Base-by-base conservation (phyloP, 2,797 vertebrate genomes). In the Peromyscus eremicus region DNA sequence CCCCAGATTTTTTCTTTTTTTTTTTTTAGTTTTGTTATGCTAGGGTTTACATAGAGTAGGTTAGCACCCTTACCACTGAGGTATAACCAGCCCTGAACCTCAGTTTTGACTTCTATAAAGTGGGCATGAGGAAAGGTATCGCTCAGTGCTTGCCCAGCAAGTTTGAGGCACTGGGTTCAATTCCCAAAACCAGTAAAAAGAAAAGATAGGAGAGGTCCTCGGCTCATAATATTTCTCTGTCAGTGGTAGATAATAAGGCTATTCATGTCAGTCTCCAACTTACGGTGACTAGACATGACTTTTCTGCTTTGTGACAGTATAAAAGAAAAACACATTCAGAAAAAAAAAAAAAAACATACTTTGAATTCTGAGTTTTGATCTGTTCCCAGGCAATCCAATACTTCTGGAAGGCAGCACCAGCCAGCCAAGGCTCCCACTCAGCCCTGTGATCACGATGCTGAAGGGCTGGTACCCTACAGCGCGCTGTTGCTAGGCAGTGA, bases 21-120 rank as follows among this genome's bases (percentile, higher is more conserved):
- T n/a, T 55, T 80, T 13, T 40, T 10, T n/a, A n/a, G 4, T 6
- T 60, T 73, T 60, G 29, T 6, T 14, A 40, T 43, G 27, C 29
- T 55, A 0, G 66, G 66, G 7, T 23, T 29, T 70, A 10, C 1
- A 46, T 5, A 2, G 8, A 23, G 37, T 12, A 5, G n/a, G 2
- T 25, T 62, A 71, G 21, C 6, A 34, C 62, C 21, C 29, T 13
- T 62, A 62, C 16, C 27, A 19, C 8, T 29, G 62, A 80, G 23
- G 14, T 21, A 80, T 3, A 40, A 25, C 32, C 17, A 80, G 34
- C 27, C 66, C 43, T 17, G 37, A 91, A 83, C 57, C 49, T 87
- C 66, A 21, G 82, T 40, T 92, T 21, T 81, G 37, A 40, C 89
- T 37, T 49, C 57, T 64, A 77, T 34, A 85, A 89, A 92, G 91